Percentiles rank a stretch among this genome's conserved stretches.
Conservation (phyloP, 2,113 vertebrate species). For the Ptychochromis oligacanthus region DNA sequence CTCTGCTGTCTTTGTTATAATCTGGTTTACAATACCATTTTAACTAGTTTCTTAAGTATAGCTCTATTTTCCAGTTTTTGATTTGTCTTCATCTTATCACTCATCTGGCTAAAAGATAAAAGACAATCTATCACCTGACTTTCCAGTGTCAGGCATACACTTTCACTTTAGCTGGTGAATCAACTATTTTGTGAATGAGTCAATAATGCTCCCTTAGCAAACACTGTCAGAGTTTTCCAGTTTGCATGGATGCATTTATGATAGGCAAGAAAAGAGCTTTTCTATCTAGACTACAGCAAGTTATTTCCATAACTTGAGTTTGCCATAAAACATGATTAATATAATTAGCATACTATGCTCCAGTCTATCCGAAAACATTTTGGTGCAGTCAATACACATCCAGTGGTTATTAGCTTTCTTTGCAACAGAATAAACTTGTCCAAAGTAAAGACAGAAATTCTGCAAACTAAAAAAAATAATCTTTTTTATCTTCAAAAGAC, state of each 20-base stretch:
- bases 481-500: conserved; percentile 12
- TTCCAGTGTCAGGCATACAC: not conserved
- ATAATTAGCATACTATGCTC: not conserved
- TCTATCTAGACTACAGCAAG: not conserved
- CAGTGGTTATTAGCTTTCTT: not conserved
- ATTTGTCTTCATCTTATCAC: not conserved
- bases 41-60: not conserved
- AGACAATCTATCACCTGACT: not conserved
- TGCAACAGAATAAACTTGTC: not conserved
- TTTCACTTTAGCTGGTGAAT: no score
- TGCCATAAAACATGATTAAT: not conserved
- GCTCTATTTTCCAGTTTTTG: not conserved
- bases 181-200: no score
- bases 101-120: not conserved
- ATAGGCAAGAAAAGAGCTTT: not conserved
- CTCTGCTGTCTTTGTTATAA: not conserved
- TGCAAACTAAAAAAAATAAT: not conserved
- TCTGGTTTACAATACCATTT: not conserved
- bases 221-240: not conserved
- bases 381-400: not conserved
- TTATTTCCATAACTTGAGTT: not conserved
- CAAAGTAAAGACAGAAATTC: not conserved
- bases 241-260: not conserved
- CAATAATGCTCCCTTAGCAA: no score
- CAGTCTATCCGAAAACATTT: not conserved